Evolutionary conservation across 2,888 invertebrate species (phyloP).

Genomic region (Stegana nigrithorax): DNA sequence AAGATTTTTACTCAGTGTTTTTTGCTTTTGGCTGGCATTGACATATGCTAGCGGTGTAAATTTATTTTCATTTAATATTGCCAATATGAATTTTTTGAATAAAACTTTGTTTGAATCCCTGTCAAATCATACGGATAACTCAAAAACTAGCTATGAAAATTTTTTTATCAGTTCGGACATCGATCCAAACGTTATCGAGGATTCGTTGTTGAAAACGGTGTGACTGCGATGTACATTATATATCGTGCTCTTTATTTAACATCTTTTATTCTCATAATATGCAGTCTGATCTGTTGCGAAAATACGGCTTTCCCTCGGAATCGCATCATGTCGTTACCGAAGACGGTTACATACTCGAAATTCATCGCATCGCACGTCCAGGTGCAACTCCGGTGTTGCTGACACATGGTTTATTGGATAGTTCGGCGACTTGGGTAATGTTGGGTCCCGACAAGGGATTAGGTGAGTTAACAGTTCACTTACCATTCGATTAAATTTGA

Average conservation of each 20-base stretch:
- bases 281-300: conserved; percentile 71
- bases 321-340: conserved; percentile 74
- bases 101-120: conserved; percentile 29
- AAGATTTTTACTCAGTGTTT: conserved; percentile 8
- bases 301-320: conserved; percentile 76
- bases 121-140: background rate
- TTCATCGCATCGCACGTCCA: conserved; percentile 78
- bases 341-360: conserved; percentile 82
- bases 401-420: conserved; percentile 79
- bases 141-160: background rate
- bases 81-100: conserved; percentile 52
- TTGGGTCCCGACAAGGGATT: conserved; percentile 77
- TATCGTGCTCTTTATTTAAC: background rate
- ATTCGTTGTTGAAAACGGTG: conserved; percentile 59
- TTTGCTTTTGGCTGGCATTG: conserved; percentile 27
- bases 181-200: conserved; percentile 60
- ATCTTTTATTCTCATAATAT: conserved; percentile 4
- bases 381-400: conserved; percentile 72
- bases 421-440: conserved; percentile 80
- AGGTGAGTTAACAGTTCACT: no score
- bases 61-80: conserved; percentile 45
- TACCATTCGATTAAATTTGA: no score
- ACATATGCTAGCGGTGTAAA: conserved; percentile 21
- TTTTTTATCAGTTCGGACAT: conserved; percentile 27
- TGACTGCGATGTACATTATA: conserved; percentile 28